Evolutionary conservation across 2,797 vertebrate genomes (phyloP).

Genomic region (Darevskia nairensis): DNA sequence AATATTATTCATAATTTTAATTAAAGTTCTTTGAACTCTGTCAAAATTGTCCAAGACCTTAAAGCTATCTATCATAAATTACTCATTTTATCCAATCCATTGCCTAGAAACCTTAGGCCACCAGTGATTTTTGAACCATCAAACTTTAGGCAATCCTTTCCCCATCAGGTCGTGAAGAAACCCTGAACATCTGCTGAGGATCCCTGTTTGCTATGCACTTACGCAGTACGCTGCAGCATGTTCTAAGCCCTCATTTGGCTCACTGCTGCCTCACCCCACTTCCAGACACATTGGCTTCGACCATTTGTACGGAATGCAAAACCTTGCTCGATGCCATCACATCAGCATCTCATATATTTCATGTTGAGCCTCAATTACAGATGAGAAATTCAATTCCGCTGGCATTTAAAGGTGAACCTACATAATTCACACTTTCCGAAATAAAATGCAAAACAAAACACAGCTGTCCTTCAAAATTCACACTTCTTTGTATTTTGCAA

Average conservation of each 20-base stretch:
- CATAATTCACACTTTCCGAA: too few species aligned
- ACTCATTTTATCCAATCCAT: too few species aligned
- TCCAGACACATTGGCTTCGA: background rate
- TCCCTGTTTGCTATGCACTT: background rate
- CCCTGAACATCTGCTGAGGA: background rate
- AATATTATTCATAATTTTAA: constrained; percentile 47
- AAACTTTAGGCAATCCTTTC: constrained; percentile 9
- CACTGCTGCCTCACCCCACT: background rate
- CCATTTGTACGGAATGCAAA: background rate
- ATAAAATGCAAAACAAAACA: too few species aligned
- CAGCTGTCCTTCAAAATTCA: too few species aligned
- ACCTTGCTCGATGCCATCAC: background rate
- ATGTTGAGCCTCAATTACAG: background rate
- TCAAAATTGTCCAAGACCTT: constrained; percentile 19
- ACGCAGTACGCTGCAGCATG: background rate
- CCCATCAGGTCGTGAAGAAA: background rate
- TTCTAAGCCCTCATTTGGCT: background rate
- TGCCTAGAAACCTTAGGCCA: too few species aligned
- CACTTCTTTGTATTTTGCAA: too few species aligned
- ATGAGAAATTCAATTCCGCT: too few species aligned
- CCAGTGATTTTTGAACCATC: too few species aligned
- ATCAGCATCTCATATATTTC: background rate
- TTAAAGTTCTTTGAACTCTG: constrained; percentile 35
- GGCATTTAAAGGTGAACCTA: too few species aligned
- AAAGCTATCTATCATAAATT: too few species aligned